Evolutionary conservation across 2,888 invertebrate genomes (phyloP).

Genomic region (Tanypteryx hageni): DNA sequence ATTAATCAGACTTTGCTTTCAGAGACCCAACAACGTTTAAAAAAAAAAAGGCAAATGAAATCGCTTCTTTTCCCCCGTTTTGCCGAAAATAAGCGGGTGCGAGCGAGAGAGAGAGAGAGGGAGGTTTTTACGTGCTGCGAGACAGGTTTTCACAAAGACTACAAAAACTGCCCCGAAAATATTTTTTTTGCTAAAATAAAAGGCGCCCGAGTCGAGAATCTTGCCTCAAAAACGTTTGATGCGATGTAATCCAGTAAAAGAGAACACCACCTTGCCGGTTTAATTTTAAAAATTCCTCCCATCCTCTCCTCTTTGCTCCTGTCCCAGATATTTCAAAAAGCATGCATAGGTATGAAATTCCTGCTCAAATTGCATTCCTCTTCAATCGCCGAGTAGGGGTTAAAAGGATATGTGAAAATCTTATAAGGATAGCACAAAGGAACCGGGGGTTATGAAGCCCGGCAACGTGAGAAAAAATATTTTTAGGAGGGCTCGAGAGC

Average conservation of each 20-base stretch:
- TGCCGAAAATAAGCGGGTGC: not conserved
- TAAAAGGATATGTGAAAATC: conserved; percentile 50
- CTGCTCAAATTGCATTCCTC: conserved; percentile 50
- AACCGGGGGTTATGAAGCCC: not conserved
- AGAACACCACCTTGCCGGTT: conserved; percentile 1
- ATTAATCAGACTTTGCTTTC: not conserved
- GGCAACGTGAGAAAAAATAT: not conserved
- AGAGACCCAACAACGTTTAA: not conserved
- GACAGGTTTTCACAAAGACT: not conserved
- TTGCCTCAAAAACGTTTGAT: conserved; percentile 14
- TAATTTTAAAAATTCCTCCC: conserved; percentile 61
- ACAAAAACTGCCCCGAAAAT: not conserved
- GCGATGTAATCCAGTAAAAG: conserved; percentile 8
- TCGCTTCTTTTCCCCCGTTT: not conserved
- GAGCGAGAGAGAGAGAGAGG: not conserved
- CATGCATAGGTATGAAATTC: conserved; percentile 56
- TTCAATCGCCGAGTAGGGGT: not conserved
- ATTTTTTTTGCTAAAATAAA: not conserved
- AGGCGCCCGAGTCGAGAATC: not conserved
- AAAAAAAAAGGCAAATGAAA: not conserved
- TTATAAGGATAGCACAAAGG: not conserved
- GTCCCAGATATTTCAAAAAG: conserved; percentile 56
- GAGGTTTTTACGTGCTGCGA: not conserved
- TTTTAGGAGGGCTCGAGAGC: not conserved
- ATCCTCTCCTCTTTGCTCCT: not conserved